Evolutionary conservation across 2,113 vertebrate species (phyloP).

Genomic region (Isichthys henryi): DNA sequence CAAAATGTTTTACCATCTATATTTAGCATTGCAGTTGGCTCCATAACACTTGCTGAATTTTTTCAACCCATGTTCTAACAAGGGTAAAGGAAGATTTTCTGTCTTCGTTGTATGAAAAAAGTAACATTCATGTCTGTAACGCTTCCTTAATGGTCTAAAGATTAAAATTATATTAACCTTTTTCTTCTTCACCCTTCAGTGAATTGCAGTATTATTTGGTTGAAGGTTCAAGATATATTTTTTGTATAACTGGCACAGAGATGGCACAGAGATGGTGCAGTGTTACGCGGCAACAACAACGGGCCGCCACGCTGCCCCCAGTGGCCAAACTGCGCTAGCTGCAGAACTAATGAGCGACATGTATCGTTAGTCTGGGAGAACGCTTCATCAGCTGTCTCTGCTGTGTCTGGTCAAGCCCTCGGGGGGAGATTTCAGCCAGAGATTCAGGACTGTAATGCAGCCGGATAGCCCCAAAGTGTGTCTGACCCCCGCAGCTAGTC

Average conservation of each 20-base stretch:
- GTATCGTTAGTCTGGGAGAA: background rate
- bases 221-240: background rate
- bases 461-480: background rate
- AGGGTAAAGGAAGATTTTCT: background rate
- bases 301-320: constrained; percentile 9
- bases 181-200: background rate
- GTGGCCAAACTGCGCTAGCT: constrained; percentile 30
- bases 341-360: constrained; percentile 26
- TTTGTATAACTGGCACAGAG: background rate
- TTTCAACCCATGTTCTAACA: background rate
- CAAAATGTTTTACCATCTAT: background rate
- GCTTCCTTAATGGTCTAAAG: background rate
- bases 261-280: background rate
- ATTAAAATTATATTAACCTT: background rate
- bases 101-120: background rate
- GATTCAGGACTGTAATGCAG: background rate
- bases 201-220: background rate
- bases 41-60: background rate
- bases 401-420: background rate
- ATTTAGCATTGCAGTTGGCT: background rate
- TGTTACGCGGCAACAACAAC: background rate
- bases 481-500: background rate
- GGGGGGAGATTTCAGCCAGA: background rate
- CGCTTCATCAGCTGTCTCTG: constrained; percentile 10
- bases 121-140: background rate